Percentiles rank a stretch among this genome's conserved stretches.
Conservation (phyloP, 2,113 vertebrate genomes). For the Myiagra hebetior region DNA sequence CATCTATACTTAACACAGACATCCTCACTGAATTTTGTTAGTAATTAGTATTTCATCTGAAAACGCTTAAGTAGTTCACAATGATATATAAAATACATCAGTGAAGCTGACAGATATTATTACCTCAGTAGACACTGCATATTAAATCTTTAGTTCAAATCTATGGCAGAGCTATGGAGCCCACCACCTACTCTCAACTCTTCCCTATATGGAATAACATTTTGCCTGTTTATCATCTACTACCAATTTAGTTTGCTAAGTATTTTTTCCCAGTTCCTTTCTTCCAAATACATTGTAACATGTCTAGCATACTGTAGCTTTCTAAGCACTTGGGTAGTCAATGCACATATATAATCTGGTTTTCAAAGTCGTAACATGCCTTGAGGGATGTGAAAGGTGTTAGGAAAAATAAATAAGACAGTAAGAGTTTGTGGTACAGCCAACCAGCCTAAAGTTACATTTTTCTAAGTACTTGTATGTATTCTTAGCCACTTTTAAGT, state of each 20-base stretch:
- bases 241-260: background rate
- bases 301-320: background rate
- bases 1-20: background rate
- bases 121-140: background rate
- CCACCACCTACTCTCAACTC: background rate
- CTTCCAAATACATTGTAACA: background rate
- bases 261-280: background rate
- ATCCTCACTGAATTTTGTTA: background rate
- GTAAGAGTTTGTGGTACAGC: slow-evolving; percentile 22
- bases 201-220: background rate
- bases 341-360: background rate
- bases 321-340: slow-evolving; percentile 19
- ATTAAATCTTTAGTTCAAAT: background rate
- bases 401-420: slow-evolving; percentile 61
- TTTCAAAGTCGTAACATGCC: slow-evolving; percentile 44
- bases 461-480: slow-evolving; percentile 14
- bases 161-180: background rate
- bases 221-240: background rate
- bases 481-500: slow-evolving; percentile 22
- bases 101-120: background rate
- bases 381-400: slow-evolving; percentile 54
- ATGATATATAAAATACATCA: background rate
- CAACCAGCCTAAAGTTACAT: slow-evolving; percentile 6
- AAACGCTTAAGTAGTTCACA: background rate
- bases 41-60: slow-evolving; percentile 5